phyloP scores from a whole-genome alignment of 2,113 vertebrate species.

The Lepus americanus region DNA sequence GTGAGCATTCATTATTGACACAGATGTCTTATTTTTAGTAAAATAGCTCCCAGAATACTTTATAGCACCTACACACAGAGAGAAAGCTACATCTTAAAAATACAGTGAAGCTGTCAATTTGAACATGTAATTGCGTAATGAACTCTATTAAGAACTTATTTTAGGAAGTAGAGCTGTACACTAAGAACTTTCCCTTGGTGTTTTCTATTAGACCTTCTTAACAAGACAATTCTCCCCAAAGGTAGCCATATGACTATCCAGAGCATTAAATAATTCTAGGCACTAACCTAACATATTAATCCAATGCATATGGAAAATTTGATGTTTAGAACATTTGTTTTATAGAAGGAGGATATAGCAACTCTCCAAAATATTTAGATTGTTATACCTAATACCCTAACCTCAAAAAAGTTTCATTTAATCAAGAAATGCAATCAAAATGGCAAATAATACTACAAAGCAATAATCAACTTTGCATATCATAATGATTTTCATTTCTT shows the following conservation, averaged over 20 bases:
- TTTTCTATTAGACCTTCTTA: slow-evolving; percentile 40
- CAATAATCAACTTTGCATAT: slow-evolving; percentile 55
- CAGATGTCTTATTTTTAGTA: slow-evolving; percentile 87
- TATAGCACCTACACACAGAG: slow-evolving; percentile 84
- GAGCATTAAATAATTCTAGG: slow-evolving; percentile 2
- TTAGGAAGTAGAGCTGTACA: slow-evolving; percentile 27
- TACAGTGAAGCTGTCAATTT: slow-evolving; percentile 84
- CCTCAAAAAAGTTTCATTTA: neutral
- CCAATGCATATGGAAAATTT: neutral
- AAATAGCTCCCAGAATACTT: slow-evolving; percentile 85
- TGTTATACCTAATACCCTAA: neutral
- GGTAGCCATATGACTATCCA: slow-evolving; percentile 27
- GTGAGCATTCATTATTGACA: slow-evolving; percentile 83
- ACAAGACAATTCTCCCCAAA: slow-evolving; percentile 8
- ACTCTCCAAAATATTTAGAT: slow-evolving; percentile 34
- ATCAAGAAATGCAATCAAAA: slow-evolving; percentile 36
- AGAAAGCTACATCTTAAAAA: slow-evolving; percentile 85
- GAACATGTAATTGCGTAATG: slow-evolving; percentile 76
- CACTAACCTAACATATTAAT: slow-evolving; percentile 31
- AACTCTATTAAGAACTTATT: slow-evolving; percentile 73
- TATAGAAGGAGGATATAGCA: neutral
- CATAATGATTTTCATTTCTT: slow-evolving; percentile 43
- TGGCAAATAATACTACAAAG: neutral
- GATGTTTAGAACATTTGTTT: neutral
- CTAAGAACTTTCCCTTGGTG: slow-evolving; percentile 62